Evolutionary conservation across 2,888 invertebrate species (phyloP), one percentile per base, ranked within the genome.

Genomic region (Buathra laborator): DNA sequence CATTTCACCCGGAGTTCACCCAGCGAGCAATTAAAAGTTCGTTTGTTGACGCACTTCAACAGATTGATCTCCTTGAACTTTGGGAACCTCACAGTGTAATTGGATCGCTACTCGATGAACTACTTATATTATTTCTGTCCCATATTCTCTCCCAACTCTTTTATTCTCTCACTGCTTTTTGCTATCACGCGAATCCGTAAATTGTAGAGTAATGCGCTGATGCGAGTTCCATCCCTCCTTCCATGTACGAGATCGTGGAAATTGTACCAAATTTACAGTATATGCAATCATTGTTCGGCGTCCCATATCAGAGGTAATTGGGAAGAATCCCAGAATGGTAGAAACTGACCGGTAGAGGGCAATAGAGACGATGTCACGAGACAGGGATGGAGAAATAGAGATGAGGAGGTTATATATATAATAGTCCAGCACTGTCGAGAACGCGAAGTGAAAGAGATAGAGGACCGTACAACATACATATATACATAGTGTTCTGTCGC

Each of bases 61-160:
- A 16, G 43, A 37, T 16, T 9, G 12, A 66, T 37, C 37, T 43
- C 9, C 43, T 12, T 12, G 16, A 43, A 4, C 16, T 37, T 43
- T 43, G 9, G 16, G 10, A 66, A 37, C 59, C 43, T 43, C 66
- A 4, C 10, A 7, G 66, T 43, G 29, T 37, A 66, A 66, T 66
- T 66, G 37, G 43, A 43, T 32, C 66, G 66, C 66, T 16, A n/a
- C 37, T 66, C 43, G 66, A 66, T 66, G n/a, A 66, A 66, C 19
- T 37, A 19, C 10, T 66, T 32, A 16, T 32, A 66, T 66, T 16
- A 66, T 66, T 66, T 9, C 37, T 43, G 16, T 43, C n/a, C n/a
- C 7, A 43, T 37, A 43, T 43, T 43, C 16, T n/a, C 37, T 14
- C 16, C n/a, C 10, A 16, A 16, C 1, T 10, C 10, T 43, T 66